phyloP scores from a whole-genome alignment of 2,113 vertebrate species.

The Hypocryptadius cinnamomeus region DNA sequence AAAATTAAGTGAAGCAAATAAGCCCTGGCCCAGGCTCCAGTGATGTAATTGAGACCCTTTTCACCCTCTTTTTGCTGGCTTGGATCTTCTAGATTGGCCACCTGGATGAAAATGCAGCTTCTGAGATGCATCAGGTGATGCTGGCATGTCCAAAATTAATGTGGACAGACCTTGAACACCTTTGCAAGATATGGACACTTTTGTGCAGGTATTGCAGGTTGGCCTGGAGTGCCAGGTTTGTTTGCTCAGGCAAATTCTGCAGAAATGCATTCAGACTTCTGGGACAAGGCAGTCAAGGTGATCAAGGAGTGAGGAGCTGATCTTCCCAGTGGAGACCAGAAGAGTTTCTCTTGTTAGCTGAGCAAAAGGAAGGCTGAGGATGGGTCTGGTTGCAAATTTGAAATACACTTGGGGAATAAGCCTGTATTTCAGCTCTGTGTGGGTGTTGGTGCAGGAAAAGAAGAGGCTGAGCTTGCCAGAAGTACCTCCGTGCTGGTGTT shows the following conservation, averaged over 20 bases:
- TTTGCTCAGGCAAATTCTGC: not conserved
- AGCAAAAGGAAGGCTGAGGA: not conserved
- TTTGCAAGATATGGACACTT: not conserved
- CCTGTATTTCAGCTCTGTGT: not conserved
- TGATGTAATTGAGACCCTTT: not conserved
- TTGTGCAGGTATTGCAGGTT: not conserved
- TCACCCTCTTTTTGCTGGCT: not conserved
- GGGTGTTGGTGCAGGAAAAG: not conserved
- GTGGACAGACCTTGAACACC: not conserved
- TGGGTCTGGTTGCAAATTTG: not conserved
- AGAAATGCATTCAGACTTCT: not conserved
- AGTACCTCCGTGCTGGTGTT: not conserved
- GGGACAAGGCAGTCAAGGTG: not conserved
- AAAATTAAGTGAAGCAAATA: slow-evolving; percentile 28
- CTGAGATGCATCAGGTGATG: not conserved
- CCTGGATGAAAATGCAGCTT: not conserved
- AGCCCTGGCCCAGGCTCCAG: not conserved
- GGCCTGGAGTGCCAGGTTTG: not conserved
- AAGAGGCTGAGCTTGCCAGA: not conserved
- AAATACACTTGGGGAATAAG: not conserved
- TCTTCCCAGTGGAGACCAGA: not conserved
- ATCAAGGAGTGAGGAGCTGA: not conserved
- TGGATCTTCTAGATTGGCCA: not conserved
- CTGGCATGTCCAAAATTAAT: not conserved
- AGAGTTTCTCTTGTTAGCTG: not conserved